phyloP scores from a whole-genome alignment of 2,888 invertebrate species.

The Tigriopus californicus region DNA sequence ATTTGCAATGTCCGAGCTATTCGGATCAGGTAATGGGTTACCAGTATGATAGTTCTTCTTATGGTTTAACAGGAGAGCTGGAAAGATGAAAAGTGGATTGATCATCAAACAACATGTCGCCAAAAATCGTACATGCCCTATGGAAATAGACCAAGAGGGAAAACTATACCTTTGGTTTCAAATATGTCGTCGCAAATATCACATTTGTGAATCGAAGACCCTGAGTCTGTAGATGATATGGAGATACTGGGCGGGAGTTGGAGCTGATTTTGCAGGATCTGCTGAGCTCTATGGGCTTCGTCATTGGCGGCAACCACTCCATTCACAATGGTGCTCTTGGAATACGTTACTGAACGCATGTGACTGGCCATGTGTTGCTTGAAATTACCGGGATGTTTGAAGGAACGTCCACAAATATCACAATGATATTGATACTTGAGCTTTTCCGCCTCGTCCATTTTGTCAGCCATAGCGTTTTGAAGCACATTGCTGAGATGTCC shows the following conservation, averaged over 20 bases:
- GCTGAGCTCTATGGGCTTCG: not conserved
- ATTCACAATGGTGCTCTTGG: not conserved
- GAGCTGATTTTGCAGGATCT: not conserved
- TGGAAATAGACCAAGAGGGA: too few species aligned
- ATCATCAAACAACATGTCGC: not conserved
- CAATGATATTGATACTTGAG: conserved; percentile 11
- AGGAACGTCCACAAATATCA: conserved; percentile 9
- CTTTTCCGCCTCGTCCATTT: conserved; percentile 12
- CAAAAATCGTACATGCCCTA: too few species aligned
- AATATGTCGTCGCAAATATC: conserved; percentile 1
- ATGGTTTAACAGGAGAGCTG: not conserved
- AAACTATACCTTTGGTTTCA: not conserved
- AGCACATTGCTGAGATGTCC: conserved; percentile 10
- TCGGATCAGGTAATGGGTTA: not conserved
- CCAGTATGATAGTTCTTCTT: not conserved
- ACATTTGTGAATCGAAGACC: not conserved
- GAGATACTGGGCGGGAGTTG: not conserved
- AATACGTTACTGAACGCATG: not conserved
- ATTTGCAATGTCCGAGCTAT: too few species aligned
- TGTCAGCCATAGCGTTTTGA: conserved; percentile 14
- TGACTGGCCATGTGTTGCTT: conserved; percentile 16
- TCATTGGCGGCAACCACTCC: not conserved
- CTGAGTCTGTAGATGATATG: not conserved
- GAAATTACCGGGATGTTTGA: conserved; percentile 15
- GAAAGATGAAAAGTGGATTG: not conserved